These are phyloP conservation scores for Phoenicopterus ruber DNA, from an alignment of 2,113 vertebrate genomes.

Conservation along the genomic window DNA sequence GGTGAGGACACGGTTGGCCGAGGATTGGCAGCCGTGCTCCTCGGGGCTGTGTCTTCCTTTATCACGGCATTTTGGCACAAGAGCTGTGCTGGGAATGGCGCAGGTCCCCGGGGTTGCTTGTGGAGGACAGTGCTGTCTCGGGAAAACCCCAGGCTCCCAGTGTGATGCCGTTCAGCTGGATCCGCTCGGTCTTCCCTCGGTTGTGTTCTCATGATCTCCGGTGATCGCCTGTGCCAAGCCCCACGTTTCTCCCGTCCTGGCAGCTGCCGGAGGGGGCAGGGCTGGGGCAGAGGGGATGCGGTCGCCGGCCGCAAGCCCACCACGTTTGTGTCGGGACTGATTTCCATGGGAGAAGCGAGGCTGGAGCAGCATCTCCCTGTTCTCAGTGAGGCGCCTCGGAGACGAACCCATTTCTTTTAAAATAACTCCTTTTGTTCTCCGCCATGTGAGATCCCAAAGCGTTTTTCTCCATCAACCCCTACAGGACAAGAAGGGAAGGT, in stretches of 20 bases:
- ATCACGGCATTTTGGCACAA: neutral
- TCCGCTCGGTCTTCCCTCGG: neutral
- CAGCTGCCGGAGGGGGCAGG: neutral
- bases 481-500: neutral
- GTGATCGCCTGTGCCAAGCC: neutral
- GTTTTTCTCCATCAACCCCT: neutral
- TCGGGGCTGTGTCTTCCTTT: fast-evolving
- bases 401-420: fast-evolving
- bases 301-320: neutral
- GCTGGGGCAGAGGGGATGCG: neutral
- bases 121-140: fast-evolving
- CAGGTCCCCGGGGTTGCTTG: neutral
- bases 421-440: neutral
- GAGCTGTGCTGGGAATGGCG: neutral
- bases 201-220: neutral
- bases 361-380: fast-evolving
- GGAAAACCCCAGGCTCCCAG: fast-evolving
- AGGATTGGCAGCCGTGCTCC: neutral
- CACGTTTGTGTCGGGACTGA: fast-evolving
- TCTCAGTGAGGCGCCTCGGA: fast-evolving
- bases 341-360: neutral
- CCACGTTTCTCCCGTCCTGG: neutral
- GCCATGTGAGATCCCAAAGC: fast-evolving
- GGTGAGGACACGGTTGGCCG: neutral
- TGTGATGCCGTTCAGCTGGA: fast-evolving